phyloP scores from a whole-genome alignment of 2,113 vertebrate genomes.

The Tragelaphus imberbis region DNA sequence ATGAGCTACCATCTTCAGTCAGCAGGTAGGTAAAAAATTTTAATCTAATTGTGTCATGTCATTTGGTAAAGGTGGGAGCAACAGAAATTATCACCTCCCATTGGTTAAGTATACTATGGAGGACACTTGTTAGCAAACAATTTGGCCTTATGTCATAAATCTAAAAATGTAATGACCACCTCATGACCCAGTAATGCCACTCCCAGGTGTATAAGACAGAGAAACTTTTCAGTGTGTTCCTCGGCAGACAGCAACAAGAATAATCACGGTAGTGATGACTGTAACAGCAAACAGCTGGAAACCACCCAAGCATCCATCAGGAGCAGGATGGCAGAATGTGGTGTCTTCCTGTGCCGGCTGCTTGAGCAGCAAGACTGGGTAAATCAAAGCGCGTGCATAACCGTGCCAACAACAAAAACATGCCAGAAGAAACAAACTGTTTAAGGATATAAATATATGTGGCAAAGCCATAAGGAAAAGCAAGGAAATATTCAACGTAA shows the following conservation, averaged over 20 bases:
- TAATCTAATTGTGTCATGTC: not conserved
- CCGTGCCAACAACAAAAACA: not conserved
- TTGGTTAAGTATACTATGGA: not conserved
- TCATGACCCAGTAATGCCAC: not conserved
- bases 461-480: not conserved
- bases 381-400: not conserved
- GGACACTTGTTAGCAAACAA: not conserved
- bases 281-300: not conserved
- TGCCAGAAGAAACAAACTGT: not conserved
- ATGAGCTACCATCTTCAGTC: not conserved
- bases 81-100: not conserved
- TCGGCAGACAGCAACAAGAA: not conserved
- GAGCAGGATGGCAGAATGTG: not conserved
- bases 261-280: not conserved
- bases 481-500: not conserved
- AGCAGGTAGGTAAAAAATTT: not conserved
- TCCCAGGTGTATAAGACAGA: not conserved
- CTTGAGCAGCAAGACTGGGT: not conserved
- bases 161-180: not conserved
- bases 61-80: not conserved
- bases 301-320: not conserved
- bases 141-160: not conserved
- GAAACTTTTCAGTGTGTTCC: not conserved
- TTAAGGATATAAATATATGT: not conserved
- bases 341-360: accelerated